phyloP scores from a whole-genome alignment of 2,113 vertebrate genomes.

The Pollachius pollachius region DNA sequence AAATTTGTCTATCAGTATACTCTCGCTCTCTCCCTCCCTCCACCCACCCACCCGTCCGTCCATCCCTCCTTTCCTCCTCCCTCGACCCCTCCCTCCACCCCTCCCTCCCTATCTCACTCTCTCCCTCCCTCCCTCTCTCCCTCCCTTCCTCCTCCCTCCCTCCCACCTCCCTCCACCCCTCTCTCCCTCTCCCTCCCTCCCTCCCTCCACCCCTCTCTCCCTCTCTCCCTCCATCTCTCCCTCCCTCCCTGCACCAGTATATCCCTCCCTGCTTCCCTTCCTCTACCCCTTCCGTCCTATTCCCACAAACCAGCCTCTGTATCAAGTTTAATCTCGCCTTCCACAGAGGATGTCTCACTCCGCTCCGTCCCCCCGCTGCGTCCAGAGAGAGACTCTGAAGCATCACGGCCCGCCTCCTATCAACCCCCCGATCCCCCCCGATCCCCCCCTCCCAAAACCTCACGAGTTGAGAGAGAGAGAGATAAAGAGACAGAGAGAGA shows the following conservation, averaged over 20 bases:
- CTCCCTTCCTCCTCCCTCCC: slow-evolving; percentile 26
- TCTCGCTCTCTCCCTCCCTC: too few species aligned
- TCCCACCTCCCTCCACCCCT: slow-evolving; percentile 26
- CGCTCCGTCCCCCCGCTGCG: slow-evolving; percentile 22
- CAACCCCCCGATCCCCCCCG: too few species aligned
- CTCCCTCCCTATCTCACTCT: not conserved
- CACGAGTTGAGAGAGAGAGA: slow-evolving; percentile 24
- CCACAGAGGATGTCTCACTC: slow-evolving; percentile 11
- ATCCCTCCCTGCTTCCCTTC: slow-evolving; percentile 11
- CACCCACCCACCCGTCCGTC: too few species aligned
- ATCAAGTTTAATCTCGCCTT: too few species aligned
- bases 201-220: not conserved
- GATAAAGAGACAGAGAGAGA: too few species aligned
- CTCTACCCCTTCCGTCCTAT: slow-evolving; percentile 16
- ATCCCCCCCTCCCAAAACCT: not conserved
- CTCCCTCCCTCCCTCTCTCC: not conserved
- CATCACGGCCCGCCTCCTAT: not conserved
- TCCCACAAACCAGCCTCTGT: not conserved
- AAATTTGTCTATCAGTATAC: too few species aligned
- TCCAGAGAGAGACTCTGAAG: slow-evolving; percentile 19
- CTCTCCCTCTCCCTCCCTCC: slow-evolving; percentile 5
- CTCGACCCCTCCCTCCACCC: not conserved
- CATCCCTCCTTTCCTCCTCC: slow-evolving; percentile 30
- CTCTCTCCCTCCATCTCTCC: not conserved
- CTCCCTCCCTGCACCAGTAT: slow-evolving; percentile 27